Conservation (phyloP, 2,113 vertebrate genomes). For the Prietella phreatophila region DNA sequence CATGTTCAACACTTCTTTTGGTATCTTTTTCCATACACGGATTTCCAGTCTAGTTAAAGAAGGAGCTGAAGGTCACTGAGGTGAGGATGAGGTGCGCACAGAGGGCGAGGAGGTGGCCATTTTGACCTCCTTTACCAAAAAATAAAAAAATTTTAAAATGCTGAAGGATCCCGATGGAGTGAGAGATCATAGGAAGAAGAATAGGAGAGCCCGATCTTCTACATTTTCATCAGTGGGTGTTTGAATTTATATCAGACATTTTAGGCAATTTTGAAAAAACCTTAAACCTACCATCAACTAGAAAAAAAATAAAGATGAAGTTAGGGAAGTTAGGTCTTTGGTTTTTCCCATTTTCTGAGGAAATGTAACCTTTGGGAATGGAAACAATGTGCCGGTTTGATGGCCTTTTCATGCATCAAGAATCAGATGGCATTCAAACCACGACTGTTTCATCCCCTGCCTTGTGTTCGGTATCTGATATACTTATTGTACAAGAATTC, state of each 20-base stretch:
- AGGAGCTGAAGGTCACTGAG: background rate
- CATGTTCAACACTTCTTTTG: too few relatives aligned
- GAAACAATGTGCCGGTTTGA: constrained; percentile 70
- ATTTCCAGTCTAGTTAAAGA: background rate
- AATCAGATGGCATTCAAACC: constrained; percentile 74
- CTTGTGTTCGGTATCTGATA: background rate
- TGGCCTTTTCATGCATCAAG: constrained; percentile 70
- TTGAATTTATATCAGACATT: background rate
- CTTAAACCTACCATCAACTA: background rate
- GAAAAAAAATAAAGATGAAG: background rate
- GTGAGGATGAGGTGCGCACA: constrained; percentile 54
- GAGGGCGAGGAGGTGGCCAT: constrained; percentile 65
- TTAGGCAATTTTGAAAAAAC: background rate
- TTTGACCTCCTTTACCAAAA: constrained; percentile 69
- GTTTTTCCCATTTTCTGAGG: background rate
- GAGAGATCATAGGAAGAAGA: constrained; percentile 67
- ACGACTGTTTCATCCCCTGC: constrained; percentile 63
- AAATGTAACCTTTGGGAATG: constrained; percentile 37
- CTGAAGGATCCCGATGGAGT: constrained; percentile 71
- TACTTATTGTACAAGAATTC: too few relatives aligned
- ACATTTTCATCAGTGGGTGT: constrained; percentile 66
- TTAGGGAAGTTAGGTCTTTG: background rate
- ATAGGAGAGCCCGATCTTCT: constrained; percentile 58
- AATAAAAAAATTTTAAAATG: constrained; percentile 66
- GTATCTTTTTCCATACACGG: background rate